Evolutionary conservation across 2,797 vertebrate species (phyloP).

Genomic region (Salmo trutta): DNA sequence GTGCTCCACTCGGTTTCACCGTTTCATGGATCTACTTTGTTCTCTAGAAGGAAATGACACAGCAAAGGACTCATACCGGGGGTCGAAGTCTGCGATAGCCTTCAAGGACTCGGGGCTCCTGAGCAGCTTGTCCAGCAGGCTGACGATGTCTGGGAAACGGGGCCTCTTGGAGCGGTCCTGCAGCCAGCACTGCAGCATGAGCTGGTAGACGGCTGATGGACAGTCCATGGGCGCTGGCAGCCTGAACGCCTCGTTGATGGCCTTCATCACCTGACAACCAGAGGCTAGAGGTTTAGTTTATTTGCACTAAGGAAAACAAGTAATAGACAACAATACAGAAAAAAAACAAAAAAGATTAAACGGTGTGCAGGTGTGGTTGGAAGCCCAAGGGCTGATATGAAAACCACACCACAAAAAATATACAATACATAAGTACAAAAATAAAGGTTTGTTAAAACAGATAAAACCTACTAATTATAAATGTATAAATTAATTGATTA

Average conservation of each 20-base stretch:
- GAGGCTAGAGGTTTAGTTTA: not conserved
- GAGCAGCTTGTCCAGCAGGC: conserved; percentile 94
- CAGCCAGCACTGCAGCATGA: conserved; percentile 98
- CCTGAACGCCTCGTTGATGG: conserved; percentile 94
- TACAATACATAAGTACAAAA: too few relatives aligned
- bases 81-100: conserved; percentile 93
- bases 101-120: conserved; percentile 92
- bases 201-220: conserved; percentile 93
- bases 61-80: conserved; percentile 83
- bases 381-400: too few relatives aligned
- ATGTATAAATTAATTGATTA: too few relatives aligned
- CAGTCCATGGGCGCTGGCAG: conserved; percentile 95
- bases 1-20: not conserved
- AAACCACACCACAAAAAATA: too few relatives aligned
- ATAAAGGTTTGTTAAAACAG: too few relatives aligned
- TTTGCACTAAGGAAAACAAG: too few relatives aligned
- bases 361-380: too few relatives aligned
- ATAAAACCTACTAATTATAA: too few relatives aligned
- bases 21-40: not conserved
- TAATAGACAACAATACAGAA: too few relatives aligned
- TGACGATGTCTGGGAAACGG: conserved; percentile 90
- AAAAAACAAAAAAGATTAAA: too few relatives aligned
- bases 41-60: too few relatives aligned
- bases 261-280: conserved; percentile 90
- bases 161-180: conserved; percentile 91